Base-by-base conservation (phyloP, 2,888 invertebrate genomes). In the Yponomeuta cagnagella region DNA sequence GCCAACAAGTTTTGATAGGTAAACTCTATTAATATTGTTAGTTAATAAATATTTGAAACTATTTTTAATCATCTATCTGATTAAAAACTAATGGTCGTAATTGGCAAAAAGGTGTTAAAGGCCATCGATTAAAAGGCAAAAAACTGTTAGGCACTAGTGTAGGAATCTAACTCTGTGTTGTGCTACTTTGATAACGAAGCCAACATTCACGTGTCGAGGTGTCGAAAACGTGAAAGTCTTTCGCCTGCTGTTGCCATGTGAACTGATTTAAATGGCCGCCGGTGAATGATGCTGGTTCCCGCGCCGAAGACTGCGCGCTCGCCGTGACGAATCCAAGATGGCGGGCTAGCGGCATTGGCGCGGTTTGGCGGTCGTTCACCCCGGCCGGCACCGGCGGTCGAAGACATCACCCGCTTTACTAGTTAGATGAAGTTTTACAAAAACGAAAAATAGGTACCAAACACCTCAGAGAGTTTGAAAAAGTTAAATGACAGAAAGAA, bases 301-400 rank as follows among this genome's bases (percentile, higher is more conserved):
- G 23, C 30, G 67, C 52, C 31, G 68, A 68, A 68, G 68, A 68
- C 52, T 85, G 89, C 84, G 86, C 89, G 87, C 82, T 82, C 80
- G 82, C 85, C 91, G 88, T 91, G 90, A 91, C 91, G 90, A 85
- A 86, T 86, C 83, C 86, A 89, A 90, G 80, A 90, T 90, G 90
- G 91, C 84, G 86, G 86, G 80, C 43, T 69, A 33, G 69, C 63
- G 70, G 65, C 70, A 76, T 85, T 86, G 83, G 85, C 88, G 89
- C 85, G 86, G 87, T 90, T 90, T 88, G 90, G 89, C 82, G 91
- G 90, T 90, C 90, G 75, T 85, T 89, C 81, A 92, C 90, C 89
- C 69, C 37, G 78, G 83, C 84, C 83, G 85, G 84, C 85, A 83
- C 83, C 83, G 85, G 84, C 85, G 81, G 80, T 78, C 80, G 80